phyloP scores from a whole-genome alignment of 2,113 vertebrate genomes.

The Gasterosteus aculeatus region DNA sequence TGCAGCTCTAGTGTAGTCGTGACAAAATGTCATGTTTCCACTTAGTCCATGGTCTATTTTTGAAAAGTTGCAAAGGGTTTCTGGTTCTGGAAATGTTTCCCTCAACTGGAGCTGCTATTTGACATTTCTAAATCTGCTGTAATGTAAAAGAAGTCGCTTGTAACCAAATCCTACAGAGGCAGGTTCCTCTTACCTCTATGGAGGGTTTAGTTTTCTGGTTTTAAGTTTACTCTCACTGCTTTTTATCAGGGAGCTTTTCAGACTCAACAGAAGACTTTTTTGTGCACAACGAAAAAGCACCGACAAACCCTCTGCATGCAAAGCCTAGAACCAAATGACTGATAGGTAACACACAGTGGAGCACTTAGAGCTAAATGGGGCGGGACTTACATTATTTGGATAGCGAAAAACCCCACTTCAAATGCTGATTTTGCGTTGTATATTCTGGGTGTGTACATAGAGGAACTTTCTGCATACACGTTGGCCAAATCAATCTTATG shows the following conservation, averaged over 20 bases:
- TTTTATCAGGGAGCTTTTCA: background rate
- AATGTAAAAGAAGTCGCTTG: background rate
- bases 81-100: constrained; percentile 19
- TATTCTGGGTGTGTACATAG: background rate
- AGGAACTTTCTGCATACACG: background rate
- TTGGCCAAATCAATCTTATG: background rate
- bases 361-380: background rate
- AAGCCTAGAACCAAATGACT: background rate
- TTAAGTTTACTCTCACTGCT: background rate
- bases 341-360: background rate
- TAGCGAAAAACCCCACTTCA: background rate
- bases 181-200: background rate
- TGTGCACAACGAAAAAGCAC: background rate
- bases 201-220: background rate
- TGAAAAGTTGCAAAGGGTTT: background rate
- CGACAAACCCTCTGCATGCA: background rate
- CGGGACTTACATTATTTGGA: background rate
- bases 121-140: background rate
- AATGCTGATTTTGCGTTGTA: background rate
- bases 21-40: background rate
- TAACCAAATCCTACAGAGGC: background rate
- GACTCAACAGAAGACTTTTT: background rate
- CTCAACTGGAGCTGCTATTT: background rate
- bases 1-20: background rate
- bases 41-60: background rate